phyloP scores from a whole-genome alignment of 1,140 invertebrate genomes.

The Drosophila tristis region DNA sequence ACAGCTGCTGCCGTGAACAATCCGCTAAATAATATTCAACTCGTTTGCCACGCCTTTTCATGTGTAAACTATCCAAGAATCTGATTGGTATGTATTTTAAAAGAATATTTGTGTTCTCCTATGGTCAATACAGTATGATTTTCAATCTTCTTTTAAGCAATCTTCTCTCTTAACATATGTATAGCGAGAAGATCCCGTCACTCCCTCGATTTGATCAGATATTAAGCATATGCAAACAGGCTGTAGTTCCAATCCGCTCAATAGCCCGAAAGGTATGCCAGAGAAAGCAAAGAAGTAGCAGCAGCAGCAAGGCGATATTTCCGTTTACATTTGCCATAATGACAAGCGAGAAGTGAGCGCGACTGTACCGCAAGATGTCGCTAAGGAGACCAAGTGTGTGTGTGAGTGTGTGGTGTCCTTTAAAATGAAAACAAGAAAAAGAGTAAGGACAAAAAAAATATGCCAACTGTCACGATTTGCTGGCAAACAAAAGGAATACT shows the following conservation, averaged over 20 bases:
- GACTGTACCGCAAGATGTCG: constrained; percentile 1
- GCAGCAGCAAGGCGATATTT: constrained; percentile 24
- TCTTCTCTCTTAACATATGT: no score
- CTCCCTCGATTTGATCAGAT: no score
- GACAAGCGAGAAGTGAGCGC: constrained; percentile 1
- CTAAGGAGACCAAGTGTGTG: background rate
- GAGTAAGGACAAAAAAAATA: constrained; percentile 26
- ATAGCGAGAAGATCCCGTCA: no score
- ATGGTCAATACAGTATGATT: no score
- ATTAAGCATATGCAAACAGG: no score
- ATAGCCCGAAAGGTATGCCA: background rate
- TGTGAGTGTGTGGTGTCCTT: background rate
- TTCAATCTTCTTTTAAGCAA: no score
- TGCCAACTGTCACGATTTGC: constrained; percentile 40
- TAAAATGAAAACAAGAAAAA: constrained; percentile 19
- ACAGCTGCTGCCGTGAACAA: no score
- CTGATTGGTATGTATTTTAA: no score
- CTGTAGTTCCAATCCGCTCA: background rate
- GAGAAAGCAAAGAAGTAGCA: constrained; percentile 4
- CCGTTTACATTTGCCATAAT: constrained; percentile 28
- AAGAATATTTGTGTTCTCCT: background rate
- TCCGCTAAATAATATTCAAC: background rate
- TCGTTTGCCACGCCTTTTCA: background rate
- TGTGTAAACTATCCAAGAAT: no score
- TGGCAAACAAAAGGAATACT: constrained; percentile 7